Conservation (phyloP, 1,140 invertebrate species). For the Heliconius nattereri region DNA sequence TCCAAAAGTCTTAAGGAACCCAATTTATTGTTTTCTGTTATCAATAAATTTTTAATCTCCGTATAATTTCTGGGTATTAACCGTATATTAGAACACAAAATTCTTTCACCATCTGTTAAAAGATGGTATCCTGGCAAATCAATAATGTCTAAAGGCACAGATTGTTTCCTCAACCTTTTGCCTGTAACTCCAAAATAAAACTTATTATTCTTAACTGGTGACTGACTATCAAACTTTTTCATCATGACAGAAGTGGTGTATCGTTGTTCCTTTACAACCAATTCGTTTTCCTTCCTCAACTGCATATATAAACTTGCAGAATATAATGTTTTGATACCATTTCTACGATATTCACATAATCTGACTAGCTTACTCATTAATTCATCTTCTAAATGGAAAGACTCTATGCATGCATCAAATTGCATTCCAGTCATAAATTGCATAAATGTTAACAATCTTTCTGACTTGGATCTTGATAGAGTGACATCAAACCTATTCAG, state of each 20-base stretch:
- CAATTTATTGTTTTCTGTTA: slow-evolving; percentile 88
- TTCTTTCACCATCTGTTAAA: slow-evolving; percentile 86
- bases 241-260: slow-evolving; percentile 70
- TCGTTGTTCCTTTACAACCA: slow-evolving; percentile 81
- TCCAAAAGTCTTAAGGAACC: slow-evolving; percentile 88
- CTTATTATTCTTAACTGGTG: slow-evolving; percentile 51
- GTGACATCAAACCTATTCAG: slow-evolving; percentile 85
- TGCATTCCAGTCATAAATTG: slow-evolving; percentile 87
- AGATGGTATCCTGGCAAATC: slow-evolving; percentile 91
- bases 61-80: slow-evolving; percentile 89
- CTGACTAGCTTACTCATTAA: slow-evolving; percentile 84
- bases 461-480: slow-evolving; percentile 82
- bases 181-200: slow-evolving; percentile 42
- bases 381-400: slow-evolving; percentile 86
- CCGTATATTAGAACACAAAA: slow-evolving; percentile 88
- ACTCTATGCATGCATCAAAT: slow-evolving; percentile 90
- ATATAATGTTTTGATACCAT: slow-evolving; percentile 86
- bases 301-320: slow-evolving; percentile 86
- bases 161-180: slow-evolving; percentile 53
- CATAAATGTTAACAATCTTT: slow-evolving; percentile 86
- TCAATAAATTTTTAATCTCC: slow-evolving; percentile 88
- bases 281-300: slow-evolving; percentile 83
- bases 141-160: slow-evolving; percentile 86
- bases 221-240: slow-evolving; percentile 65
- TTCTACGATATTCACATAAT: slow-evolving; percentile 86